Evolutionary conservation across 2,797 vertebrate genomes (phyloP).

Genomic region (Poecilia picta): DNA sequence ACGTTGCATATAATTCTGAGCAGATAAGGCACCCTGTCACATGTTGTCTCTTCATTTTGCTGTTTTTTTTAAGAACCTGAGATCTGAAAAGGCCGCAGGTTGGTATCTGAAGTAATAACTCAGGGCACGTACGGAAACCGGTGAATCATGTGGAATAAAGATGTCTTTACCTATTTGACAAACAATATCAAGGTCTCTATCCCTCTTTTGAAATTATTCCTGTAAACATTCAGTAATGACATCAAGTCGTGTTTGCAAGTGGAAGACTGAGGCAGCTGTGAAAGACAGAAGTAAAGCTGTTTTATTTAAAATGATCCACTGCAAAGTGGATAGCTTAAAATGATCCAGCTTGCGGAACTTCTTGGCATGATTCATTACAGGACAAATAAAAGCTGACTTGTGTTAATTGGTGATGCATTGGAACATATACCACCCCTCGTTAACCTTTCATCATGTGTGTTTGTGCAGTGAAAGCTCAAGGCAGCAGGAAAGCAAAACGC

Average conservation of each 20-base stretch:
- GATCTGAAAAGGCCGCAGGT: too few relatives aligned
- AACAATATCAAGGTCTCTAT: background rate
- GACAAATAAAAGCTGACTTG: slow-evolving; percentile 29
- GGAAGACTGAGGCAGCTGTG: background rate
- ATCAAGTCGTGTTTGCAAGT: background rate
- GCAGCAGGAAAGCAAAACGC: background rate
- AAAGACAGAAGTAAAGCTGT: background rate
- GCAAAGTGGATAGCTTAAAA: background rate
- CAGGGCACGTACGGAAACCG: background rate
- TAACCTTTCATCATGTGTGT: slow-evolving; percentile 38
- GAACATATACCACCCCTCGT: slow-evolving; percentile 23
- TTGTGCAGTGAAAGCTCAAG: slow-evolving; percentile 15
- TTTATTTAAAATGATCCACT: too few relatives aligned
- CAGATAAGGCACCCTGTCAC: slow-evolving; percentile 21
- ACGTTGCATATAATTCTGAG: slow-evolving; percentile 22
- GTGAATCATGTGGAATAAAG: slow-evolving; percentile 15
- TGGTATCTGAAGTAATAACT: slow-evolving; percentile 7
- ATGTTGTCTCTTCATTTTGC: slow-evolving; percentile 5
- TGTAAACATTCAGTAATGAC: background rate
- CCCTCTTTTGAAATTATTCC: background rate
- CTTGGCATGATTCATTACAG: slow-evolving; percentile 34
- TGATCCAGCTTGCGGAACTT: background rate
- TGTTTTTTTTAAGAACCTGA: background rate
- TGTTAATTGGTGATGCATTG: slow-evolving; percentile 32
- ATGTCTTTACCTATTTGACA: background rate